Evolutionary conservation across 2,797 vertebrate species (phyloP), one percentile per base, ranked within the genome.

Genomic region (Helicolenus hilgendorfi): DNA sequence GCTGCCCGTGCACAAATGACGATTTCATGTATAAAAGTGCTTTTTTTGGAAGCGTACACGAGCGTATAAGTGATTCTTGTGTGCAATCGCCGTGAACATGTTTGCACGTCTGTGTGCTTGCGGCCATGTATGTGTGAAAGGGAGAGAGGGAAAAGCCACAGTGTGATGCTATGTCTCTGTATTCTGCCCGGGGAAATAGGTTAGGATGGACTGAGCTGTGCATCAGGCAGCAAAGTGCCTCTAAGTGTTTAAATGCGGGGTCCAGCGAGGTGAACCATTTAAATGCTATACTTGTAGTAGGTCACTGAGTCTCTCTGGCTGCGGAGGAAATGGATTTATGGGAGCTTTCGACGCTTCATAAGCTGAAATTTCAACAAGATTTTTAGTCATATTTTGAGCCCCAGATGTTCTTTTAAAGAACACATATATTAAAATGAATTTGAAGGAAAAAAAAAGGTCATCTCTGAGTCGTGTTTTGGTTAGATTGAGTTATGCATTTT

Each of bases 161-260:
- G 45, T 11, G 29, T 49, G 62, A 70, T 14, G 29, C 77, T 11
- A 35, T 29, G 77, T 69, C 83, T 89, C 73, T 74, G 72, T 45
- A 33, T 75, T 86, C 55, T 53, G 85, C 89, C 79, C 11, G 2
- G 76, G 85, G 84, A 92, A 91, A 92, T 84, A 74, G 85, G 90
- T 62, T 89, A 65, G 35, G 70, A 68, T 80, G 73, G 78, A 65
- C 84, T 75, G 70, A 82, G 81, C 64, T 22, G 79, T 73, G 68
- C 13, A 90, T 90, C 74, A 79, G 83, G 78, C 89, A 78, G 88
- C 80, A 88, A 90, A 92, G 86, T 82, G 92, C 83, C 83, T 85
- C 53, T 85, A 77, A 92, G 87, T 90, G 85, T 91, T 93, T 86
- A 87, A 95, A 92, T 64, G 84, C 83, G 83, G 80, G 91, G 89